A percentile compares a stretch with the other conserved stretches of the same genome.
Conservation (phyloP, 1,140 invertebrate species). For the Neotoxoptera formosana region DNA sequence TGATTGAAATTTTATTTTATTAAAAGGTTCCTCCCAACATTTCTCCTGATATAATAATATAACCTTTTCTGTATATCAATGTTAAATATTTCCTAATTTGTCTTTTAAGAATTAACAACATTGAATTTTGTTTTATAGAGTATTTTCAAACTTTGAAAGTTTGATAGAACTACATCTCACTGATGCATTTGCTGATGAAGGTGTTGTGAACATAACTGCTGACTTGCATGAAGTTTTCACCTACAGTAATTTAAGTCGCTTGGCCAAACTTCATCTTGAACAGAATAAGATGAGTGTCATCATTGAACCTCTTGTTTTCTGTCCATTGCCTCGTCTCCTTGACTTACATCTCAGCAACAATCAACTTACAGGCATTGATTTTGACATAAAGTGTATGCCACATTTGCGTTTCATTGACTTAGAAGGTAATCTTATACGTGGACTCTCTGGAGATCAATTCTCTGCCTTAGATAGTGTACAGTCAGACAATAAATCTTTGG, state of each 20-base stretch:
- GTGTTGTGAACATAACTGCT: conserved; percentile 66
- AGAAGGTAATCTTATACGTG: conserved; percentile 73
- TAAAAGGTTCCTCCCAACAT: not conserved
- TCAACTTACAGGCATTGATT: conserved; percentile 68
- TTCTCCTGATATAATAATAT: not conserved
- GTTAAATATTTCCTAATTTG: not conserved
- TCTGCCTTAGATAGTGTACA: conserved; percentile 69
- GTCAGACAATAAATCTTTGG: conserved; percentile 67
- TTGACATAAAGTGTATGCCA: conserved; percentile 74
- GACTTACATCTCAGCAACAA: conserved; percentile 78
- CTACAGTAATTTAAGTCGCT: conserved; percentile 72
- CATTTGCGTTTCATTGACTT: conserved; percentile 76
- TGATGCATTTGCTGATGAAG: conserved; percentile 74
- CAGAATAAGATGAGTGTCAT: conserved; percentile 79
- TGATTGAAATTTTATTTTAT: not conserved
- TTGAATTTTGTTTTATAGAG: conserved; percentile 63
- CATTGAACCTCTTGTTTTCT: conserved; percentile 73
- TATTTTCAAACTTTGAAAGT: conserved; percentile 81
- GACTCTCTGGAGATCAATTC: conserved; percentile 69
- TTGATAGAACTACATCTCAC: conserved; percentile 77
- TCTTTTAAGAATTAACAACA: not conserved
- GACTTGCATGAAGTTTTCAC: conserved; percentile 75
- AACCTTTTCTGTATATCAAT: not conserved
- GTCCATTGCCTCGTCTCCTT: conserved; percentile 72
- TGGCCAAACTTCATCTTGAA: conserved; percentile 79